phyloP scores from a whole-genome alignment of 2,797 vertebrate genomes.

The Trachops cirrhosus region DNA sequence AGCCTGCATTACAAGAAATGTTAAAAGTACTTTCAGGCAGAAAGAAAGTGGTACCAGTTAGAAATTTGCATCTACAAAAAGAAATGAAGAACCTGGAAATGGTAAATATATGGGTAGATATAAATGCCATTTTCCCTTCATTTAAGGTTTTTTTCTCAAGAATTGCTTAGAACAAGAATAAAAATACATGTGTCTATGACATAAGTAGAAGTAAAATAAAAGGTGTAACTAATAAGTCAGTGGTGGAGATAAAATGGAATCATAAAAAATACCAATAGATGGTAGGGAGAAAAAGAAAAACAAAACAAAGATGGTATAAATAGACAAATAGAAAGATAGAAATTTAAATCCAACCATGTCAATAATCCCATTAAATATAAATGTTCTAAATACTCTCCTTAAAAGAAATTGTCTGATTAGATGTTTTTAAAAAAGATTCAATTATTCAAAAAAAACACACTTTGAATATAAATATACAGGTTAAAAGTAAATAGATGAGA shows the following conservation, averaged over 20 bases:
- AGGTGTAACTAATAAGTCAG: neutral
- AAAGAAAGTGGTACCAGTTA: neutral
- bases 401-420: neutral
- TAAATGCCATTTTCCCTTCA: neutral
- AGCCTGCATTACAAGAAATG: neutral
- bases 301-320: neutral
- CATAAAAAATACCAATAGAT: neutral
- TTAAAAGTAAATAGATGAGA: slow-evolving; percentile 5
- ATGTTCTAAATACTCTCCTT: neutral
- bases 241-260: neutral
- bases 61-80: neutral
- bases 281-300: neutral
- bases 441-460: neutral
- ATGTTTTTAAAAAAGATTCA: neutral
- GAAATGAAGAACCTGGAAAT: neutral
- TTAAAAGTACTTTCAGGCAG: neutral
- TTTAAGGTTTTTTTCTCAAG: neutral
- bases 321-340: neutral
- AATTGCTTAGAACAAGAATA: neutral
- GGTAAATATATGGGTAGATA: neutral
- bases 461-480: neutral
- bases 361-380: neutral
- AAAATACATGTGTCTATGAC: neutral
- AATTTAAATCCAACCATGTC: neutral
- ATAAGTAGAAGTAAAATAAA: neutral